Conservation (phyloP, 2,888 invertebrate genomes). For the Galerucella calmariensis region DNA sequence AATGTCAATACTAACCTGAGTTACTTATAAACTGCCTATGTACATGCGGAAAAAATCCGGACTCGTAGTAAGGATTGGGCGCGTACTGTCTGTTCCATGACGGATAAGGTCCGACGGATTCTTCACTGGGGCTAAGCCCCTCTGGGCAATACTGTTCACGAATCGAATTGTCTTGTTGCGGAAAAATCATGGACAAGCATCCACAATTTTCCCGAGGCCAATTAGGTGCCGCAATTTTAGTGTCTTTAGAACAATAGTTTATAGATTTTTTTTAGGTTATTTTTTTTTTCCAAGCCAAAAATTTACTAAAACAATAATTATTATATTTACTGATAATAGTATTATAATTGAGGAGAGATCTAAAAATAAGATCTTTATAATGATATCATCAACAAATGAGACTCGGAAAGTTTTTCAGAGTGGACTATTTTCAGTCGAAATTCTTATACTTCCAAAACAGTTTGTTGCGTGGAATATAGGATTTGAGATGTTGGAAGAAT, state of each 20-base stretch:
- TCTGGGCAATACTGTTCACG: slow-evolving; percentile 48
- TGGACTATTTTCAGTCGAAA: too few relatives aligned
- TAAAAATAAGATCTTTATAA: not conserved
- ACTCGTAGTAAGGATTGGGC: slow-evolving; percentile 28
- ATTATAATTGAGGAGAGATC: not conserved
- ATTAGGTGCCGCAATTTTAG: slow-evolving; percentile 61
- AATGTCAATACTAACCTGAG: slow-evolving; percentile 29
- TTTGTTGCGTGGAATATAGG: too few relatives aligned
- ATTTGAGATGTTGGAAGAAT: too few relatives aligned
- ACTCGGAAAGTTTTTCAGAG: too few relatives aligned
- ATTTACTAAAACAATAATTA: too few relatives aligned
- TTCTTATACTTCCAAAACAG: too few relatives aligned
- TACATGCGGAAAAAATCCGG: slow-evolving; percentile 18
- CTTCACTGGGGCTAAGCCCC: slow-evolving; percentile 28
- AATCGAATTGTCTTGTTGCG: slow-evolving; percentile 42
- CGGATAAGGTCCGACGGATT: slow-evolving; percentile 38
- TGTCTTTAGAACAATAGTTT: slow-evolving; percentile 10
- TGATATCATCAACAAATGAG: too few relatives aligned
- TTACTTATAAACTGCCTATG: slow-evolving; percentile 32
- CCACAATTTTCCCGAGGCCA: slow-evolving; percentile 70
- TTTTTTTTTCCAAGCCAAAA: too few relatives aligned
- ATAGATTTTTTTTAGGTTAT: slow-evolving; percentile 8
- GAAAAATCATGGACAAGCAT: slow-evolving; percentile 68
- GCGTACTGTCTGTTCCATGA: slow-evolving; percentile 32
- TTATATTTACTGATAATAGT: not conserved